These are phyloP conservation scores for Gibbula magus DNA, from an alignment of 2,888 invertebrate genomes.

Conservation along the genomic window DNA sequence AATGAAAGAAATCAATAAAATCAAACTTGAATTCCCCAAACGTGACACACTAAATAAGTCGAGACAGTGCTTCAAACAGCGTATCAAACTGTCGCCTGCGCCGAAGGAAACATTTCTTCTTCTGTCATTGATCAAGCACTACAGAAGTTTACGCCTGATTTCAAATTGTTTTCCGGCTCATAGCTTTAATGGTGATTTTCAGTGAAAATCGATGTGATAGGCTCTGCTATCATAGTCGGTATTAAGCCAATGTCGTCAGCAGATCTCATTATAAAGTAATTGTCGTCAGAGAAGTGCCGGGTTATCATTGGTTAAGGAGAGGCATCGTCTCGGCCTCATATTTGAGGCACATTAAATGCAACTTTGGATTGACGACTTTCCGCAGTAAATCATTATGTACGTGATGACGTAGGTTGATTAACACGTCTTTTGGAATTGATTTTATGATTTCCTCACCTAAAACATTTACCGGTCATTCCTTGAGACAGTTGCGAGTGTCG, in stretches of 20 bases:
- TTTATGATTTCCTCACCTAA: too few species aligned
- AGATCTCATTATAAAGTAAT: background rate
- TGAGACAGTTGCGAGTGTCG: too few species aligned
- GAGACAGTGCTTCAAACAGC: background rate
- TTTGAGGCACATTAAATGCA: too few species aligned
- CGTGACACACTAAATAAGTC: too few species aligned
- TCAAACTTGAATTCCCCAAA: too few species aligned
- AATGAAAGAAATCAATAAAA: too few species aligned
- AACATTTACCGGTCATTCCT: too few species aligned
- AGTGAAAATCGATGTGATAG: background rate
- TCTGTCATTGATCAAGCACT: background rate
- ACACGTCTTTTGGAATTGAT: too few species aligned
- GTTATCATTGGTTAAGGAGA: background rate
- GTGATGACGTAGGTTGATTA: too few species aligned
- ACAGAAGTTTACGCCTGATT: background rate
- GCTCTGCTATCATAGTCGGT: background rate
- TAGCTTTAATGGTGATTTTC: slow-evolving; percentile 6
- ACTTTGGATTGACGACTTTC: too few species aligned
- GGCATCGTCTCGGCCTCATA: background rate
- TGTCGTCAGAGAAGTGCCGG: background rate
- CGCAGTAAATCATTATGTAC: too few species aligned
- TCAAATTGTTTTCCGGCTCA: background rate
- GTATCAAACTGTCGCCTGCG: background rate
- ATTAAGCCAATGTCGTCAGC: background rate
- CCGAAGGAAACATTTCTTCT: background rate